Evolutionary conservation across 2,888 invertebrate genomes (phyloP), one percentile per base, ranked within the genome.

Genomic region (Epistrophella euchroma): DNA sequence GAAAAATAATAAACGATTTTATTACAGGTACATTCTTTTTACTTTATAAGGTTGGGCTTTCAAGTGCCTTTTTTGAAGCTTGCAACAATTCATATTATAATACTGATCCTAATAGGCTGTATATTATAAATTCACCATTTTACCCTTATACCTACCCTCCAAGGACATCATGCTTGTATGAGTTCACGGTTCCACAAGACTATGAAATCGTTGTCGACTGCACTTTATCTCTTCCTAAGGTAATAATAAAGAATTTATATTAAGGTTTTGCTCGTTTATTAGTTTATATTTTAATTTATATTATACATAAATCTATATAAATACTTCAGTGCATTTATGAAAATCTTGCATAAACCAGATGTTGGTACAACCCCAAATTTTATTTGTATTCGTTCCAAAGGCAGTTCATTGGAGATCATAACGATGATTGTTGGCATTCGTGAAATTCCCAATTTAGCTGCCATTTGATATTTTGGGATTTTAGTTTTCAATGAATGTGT

Each of bases 161-260:
- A 0, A 79, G 90, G 15, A 88, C 90, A 1, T 91, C 91, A 37
- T 92, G 92, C 64, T 90, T 91, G 11, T 92, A 92, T 81, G 88
- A 64, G 15, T 87, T 92, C 40, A 77, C 64, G 0, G 92, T 91
- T 1, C 92, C 92, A 0, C 0, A 76, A 15, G 90, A 91, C 78
- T 85, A 91, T 64, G 81, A 88, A 32, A 90, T 92, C 37, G 68
- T 79, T 37, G 72, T 88, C 0, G 83, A 90, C 15, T 92, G 92
- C 72, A 88, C 73, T n/a, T 76, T 91, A 2, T 75, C 64, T 9
- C 22, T 92, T 45, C 89, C 89, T 17, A 88, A 89, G 89, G 91
- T 91, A 88, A 83, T 9, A 45, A 43, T n/a, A n/a, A 43, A 4
- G 15, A 15, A 15, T 37, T 37, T 15, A 40, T 40, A 40, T 13